These are phyloP conservation scores for Dufourea novaeangliae DNA, from an alignment of 1,140 invertebrate genomes.

Conservation along the genomic window DNA sequence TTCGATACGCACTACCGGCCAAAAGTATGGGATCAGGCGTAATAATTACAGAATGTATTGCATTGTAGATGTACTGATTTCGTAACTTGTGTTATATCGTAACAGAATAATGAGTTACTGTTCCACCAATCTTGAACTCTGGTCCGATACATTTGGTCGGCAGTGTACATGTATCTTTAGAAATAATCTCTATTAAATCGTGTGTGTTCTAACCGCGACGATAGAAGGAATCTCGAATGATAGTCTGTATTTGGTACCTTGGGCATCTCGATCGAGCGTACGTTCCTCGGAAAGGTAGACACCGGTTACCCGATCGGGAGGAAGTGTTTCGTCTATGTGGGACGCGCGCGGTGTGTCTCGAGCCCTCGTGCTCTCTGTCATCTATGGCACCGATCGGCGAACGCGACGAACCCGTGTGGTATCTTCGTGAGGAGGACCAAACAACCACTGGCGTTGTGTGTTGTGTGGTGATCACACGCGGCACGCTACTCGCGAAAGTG, in stretches of 20 bases:
- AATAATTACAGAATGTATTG: no score
- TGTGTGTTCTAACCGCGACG: no score
- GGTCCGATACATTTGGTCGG: no score
- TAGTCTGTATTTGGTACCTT: not conserved
- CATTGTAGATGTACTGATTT: no score
- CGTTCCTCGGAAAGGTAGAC: not conserved
- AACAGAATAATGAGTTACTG: no score
- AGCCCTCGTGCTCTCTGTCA: not conserved
- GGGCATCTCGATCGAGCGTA: not conserved
- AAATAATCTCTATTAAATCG: no score
- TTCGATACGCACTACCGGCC: no score
- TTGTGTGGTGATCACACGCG: not conserved
- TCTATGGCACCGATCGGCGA: not conserved
- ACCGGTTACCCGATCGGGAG: not conserved
- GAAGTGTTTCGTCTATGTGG: not conserved
- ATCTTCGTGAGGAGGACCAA: constrained; percentile 1
- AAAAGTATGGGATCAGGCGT: no score
- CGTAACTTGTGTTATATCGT: no score
- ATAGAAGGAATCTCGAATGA: not conserved
- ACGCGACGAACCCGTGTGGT: not conserved
- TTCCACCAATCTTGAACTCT: no score
- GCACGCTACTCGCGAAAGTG: not conserved
- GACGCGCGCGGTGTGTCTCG: not conserved
- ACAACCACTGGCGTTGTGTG: not conserved
- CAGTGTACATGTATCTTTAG: no score